phyloP scores from a whole-genome alignment of 2,888 invertebrate species.

The Hydraecia micacea region DNA sequence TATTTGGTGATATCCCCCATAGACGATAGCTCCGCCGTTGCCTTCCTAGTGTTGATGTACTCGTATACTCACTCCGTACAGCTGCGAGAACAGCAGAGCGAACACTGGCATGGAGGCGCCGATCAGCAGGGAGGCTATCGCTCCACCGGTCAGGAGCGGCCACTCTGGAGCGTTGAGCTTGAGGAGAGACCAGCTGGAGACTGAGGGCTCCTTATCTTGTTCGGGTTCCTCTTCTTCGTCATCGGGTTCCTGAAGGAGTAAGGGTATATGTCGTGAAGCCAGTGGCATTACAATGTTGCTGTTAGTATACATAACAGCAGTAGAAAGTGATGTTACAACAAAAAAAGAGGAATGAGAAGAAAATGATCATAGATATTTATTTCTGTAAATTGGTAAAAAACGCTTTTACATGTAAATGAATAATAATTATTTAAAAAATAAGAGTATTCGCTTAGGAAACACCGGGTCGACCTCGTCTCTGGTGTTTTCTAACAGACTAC shows the following conservation, averaged over 20 bases:
- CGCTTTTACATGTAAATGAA: no score
- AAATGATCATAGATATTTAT: no score
- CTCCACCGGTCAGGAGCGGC: constrained; percentile 90
- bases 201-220: constrained; percentile 62
- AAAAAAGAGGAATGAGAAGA: no score
- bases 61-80: constrained; percentile 90
- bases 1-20: no score
- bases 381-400: no score
- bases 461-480: no score
- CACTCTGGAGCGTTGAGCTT: constrained; percentile 91
- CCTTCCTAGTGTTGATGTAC: no score
- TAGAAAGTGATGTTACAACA: not conserved
- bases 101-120: constrained; percentile 93
- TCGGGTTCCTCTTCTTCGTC: constrained; percentile 61
- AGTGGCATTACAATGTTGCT: not conserved
- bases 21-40: no score
- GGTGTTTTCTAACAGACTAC: no score
- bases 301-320: not conserved
- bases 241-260: constrained; percentile 43
- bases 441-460: no score
- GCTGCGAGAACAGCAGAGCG: constrained; percentile 92
- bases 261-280: not conserved
- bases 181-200: constrained; percentile 84
- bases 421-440: no score
- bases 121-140: constrained; percentile 90